Evolutionary conservation across 2,113 vertebrate species (phyloP).

Genomic region (Eidolon helvum): DNA sequence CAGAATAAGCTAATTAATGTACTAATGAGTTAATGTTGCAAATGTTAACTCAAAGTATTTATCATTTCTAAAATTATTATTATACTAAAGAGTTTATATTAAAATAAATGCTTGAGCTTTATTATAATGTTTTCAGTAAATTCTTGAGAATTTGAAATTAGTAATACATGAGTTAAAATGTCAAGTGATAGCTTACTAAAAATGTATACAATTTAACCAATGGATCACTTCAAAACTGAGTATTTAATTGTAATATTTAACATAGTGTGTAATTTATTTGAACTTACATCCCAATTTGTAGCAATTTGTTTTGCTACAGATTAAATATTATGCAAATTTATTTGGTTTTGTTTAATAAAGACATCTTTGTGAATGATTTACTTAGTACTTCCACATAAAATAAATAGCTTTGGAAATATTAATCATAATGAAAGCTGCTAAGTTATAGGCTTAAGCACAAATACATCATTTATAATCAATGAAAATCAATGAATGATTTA

Average conservation of each 20-base stretch:
- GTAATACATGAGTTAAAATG: not conserved
- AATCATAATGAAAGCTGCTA: not conserved
- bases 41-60: not conserved
- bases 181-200: not conserved
- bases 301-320: constrained; percentile 18
- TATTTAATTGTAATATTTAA: not conserved
- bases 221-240: not conserved
- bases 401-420: not conserved
- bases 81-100: not conserved
- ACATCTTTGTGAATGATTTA: constrained; percentile 34
- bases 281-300: not conserved
- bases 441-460: constrained; percentile 59
- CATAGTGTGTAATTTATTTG: constrained; percentile 4
- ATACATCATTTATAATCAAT: constrained; percentile 34
- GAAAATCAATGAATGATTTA: constrained; percentile 37
- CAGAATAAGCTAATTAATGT: not conserved
- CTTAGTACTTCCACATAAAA: constrained; percentile 43
- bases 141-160: not conserved
- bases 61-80: not conserved
- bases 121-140: not conserved
- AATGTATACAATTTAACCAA: not conserved
- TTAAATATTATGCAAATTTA: constrained; percentile 4
- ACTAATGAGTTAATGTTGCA: not conserved
- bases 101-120: not conserved
- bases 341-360: not conserved